Conservation (phyloP, 2,797 vertebrate genomes). For the Acanthurus lineatus region DNA sequence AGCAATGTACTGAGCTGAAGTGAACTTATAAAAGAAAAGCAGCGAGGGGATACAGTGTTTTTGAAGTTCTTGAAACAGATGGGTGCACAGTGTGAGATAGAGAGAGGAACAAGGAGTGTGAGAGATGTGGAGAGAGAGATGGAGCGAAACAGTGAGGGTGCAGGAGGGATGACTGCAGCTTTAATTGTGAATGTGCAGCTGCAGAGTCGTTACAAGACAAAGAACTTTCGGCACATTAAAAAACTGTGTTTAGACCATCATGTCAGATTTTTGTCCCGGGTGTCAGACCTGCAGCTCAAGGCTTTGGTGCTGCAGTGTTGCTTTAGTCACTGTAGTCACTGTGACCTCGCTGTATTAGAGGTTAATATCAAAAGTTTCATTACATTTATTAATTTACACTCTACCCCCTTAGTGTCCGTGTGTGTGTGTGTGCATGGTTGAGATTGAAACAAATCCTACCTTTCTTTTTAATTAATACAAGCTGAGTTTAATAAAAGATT, state of each 20-base stretch:
- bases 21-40: slow-evolving; percentile 46
- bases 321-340: neutral
- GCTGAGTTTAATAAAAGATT: slow-evolving; percentile 50
- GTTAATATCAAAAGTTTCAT: slow-evolving; percentile 12
- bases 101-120: slow-evolving; percentile 47
- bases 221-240: slow-evolving; percentile 23
- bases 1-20: slow-evolving; percentile 40
- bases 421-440: neutral
- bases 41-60: slow-evolving; percentile 49
- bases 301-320: neutral
- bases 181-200: slow-evolving; percentile 24
- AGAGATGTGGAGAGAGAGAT: slow-evolving; percentile 60
- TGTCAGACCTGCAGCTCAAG: neutral
- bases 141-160: slow-evolving; percentile 36
- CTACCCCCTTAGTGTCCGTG: neutral
- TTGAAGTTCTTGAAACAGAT: slow-evolving; percentile 78
- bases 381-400: slow-evolving; percentile 14
- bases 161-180: slow-evolving; percentile 35
- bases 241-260: neutral
- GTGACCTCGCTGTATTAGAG: slow-evolving; percentile 27
- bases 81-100: slow-evolving; percentile 78
- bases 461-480: slow-evolving; percentile 55
- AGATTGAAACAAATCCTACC: slow-evolving; percentile 26
- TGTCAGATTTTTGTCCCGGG: neutral
- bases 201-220: slow-evolving; percentile 7